Evolutionary conservation across 2,797 vertebrate genomes (phyloP), one percentile per base, ranked within the genome.

Genomic region (Pseudochaenichthys georgianus): DNA sequence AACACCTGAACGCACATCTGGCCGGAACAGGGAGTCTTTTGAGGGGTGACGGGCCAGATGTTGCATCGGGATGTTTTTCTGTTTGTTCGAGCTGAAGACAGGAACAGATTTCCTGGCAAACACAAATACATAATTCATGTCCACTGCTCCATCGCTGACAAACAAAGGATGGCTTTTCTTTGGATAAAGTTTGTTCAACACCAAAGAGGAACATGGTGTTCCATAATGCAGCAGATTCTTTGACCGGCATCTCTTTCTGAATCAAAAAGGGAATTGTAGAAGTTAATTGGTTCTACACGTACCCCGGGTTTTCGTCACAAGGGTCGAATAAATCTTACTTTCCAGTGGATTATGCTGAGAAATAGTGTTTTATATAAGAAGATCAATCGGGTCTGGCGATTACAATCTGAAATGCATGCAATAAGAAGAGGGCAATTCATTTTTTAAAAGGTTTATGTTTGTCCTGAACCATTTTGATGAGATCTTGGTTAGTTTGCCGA

Each of bases 1-100:
- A 42, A 46, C 16, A 31, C 52, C 46, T 46, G 9, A 50, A 38
- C 17, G 64, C 69, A 73, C 70, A 73, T 72, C 68, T 82, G 71
- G 34, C 16, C 38, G 28, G 59, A 62, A 42, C 11, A 11, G 23
- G 21, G 47, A n/a, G 60, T 15, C 47, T 54, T 78, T 41, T 60
- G 28, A 58, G 64, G 42, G 45, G 62, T 23, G 41, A 12, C 46
- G 4, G 9, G 15, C 42, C 73, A 67, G 64, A 55, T 86, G 77
- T 76, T 73, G 11, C n/a, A 13, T 16, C 0, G 16, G 3, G 11
- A 48, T 28, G 34, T 43, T 38, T 50, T 34, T 16, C 31, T 21
- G 45, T 47, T 74, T 47, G 1, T 47, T 1, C 38, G 31, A 60
- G 16, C 42, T 34, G 13, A 52, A 9, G 28, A 64, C 34, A 9